Percentiles rank a stretch among this genome's conserved stretches.
These are phyloP conservation scores for Drymonia ruficornis DNA, from an alignment of 2,888 invertebrate species.

Conservation along the genomic window DNA sequence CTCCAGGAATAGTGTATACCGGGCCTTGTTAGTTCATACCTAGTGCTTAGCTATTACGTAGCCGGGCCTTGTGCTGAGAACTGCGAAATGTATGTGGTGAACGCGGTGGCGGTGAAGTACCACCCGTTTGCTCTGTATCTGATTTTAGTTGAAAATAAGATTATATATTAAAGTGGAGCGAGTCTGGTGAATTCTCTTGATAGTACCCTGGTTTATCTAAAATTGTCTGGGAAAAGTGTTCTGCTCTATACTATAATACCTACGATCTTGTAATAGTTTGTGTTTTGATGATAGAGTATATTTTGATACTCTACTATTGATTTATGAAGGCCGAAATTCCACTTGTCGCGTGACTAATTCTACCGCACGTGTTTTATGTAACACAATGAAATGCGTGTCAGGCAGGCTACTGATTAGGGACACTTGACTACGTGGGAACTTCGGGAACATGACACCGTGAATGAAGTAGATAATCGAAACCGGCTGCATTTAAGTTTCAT, in stretches of 20 bases:
- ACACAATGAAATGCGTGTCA: no score
- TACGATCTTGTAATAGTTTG: neutral
- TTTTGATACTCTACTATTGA: neutral
- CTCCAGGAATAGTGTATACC: neutral
- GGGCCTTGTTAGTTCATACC: neutral
- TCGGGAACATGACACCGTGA: no score
- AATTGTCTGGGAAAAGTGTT: neutral
- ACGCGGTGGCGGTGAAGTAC: conserved; percentile 2
- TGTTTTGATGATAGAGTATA: neutral
- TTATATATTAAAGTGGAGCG: neutral
- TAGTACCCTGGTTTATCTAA: neutral
- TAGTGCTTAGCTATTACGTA: neutral
- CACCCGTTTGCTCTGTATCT: neutral
- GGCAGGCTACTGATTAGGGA: no score
- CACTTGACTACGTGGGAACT: no score
- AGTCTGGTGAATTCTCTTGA: neutral
- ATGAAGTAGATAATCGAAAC: no score
- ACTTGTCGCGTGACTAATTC: no score
- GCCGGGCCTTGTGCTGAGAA: neutral
- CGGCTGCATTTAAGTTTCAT: no score
- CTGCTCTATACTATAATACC: neutral
- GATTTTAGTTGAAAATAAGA: conserved; percentile 1
- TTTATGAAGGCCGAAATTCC: no score
- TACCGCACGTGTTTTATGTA: no score
- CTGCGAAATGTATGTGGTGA: conserved; percentile 7